Conservation (phyloP, 2,113 vertebrate species). For the Oreochromis spilurus region DNA sequence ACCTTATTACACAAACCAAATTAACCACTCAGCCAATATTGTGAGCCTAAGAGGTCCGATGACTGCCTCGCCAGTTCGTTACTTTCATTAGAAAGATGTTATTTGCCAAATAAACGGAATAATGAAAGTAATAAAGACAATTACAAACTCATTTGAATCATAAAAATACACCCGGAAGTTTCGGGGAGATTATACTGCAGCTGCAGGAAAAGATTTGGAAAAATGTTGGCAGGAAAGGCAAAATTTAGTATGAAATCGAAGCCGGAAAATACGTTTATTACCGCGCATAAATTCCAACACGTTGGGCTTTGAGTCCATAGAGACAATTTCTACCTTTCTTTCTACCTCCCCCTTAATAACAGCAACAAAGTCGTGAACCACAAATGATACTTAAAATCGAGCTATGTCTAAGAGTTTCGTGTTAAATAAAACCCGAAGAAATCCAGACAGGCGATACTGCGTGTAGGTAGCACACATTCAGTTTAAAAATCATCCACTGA, state of each 20-base stretch:
- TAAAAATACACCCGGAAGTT: slow-evolving; percentile 71
- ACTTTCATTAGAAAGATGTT: slow-evolving; percentile 92
- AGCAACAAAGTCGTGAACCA: not conserved
- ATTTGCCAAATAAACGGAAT: slow-evolving; percentile 85
- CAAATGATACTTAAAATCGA: not conserved
- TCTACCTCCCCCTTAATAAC: not conserved
- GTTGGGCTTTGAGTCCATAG: not conserved
- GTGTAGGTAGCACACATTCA: not conserved
- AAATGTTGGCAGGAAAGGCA: not conserved
- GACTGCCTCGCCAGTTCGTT: slow-evolving; percentile 88
- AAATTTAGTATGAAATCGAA: not conserved
- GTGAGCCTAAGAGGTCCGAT: slow-evolving; percentile 77
- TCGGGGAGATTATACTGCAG: not conserved
- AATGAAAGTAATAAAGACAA: slow-evolving; percentile 93
- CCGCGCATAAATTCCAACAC: not conserved
- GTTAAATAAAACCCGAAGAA: not conserved
- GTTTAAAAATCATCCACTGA: not conserved
- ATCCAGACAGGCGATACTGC: not conserved
- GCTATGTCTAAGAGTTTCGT: not conserved
- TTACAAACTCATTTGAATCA: slow-evolving; percentile 85
- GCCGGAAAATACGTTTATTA: not conserved
- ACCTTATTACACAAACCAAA: slow-evolving; percentile 75
- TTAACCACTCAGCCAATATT: slow-evolving; percentile 82
- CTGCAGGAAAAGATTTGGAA: slow-evolving; percentile 23
- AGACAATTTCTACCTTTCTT: not conserved